Conservation (phyloP, 2,113 vertebrate species). For the crab-eating macaque (Macaca fascicularis) region T2T-MFA8v1.1 NC_088378.1:100479501-100480000, state of each 20-base stretch:
- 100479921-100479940: neutral
- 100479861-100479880: neutral
- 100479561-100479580: neutral
- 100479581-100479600: neutral
- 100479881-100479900: neutral
- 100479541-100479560: neutral
- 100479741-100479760: neutral
- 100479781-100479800: neutral
- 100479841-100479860: neutral
- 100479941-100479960: neutral
- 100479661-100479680: conserved; percentile 35
- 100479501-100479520: neutral
- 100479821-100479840: neutral
- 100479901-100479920: neutral
- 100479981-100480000: neutral
- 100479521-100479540: neutral
- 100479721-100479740: neutral
- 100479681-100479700: conserved; percentile 55
- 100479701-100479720: conserved; percentile 45
- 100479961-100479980: neutral
- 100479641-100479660: conserved; percentile 15
- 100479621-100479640: neutral
- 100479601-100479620: neutral
- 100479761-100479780: conserved; percentile 24
- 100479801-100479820: neutral